A percentile compares a stretch with the other conserved stretches of the same genome.
These are phyloP conservation scores for Ceratosolen fusciceps DNA, from an alignment of 1,140 invertebrate species.

Conservation along the genomic window DNA sequence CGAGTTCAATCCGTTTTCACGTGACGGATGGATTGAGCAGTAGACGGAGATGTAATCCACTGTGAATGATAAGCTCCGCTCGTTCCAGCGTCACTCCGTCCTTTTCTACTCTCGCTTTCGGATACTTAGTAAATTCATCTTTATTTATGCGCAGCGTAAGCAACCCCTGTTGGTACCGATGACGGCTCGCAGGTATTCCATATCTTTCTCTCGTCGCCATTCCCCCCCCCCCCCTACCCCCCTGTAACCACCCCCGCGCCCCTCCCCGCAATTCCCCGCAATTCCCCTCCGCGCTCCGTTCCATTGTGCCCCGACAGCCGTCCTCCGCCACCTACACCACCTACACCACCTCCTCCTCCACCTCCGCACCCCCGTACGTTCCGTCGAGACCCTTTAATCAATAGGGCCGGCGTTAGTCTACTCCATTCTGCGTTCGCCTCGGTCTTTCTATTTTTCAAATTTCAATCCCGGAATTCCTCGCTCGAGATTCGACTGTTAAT, in stretches of 20 bases:
- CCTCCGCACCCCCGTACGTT: constrained; percentile 19
- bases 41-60: constrained; percentile 29
- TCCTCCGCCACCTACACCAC: background rate
- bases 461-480: constrained; percentile 54
- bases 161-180: constrained; percentile 45
- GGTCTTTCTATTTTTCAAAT: constrained; percentile 30
- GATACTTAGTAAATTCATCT: constrained; percentile 24
- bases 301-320: too few species aligned
- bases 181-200: constrained; percentile 54
- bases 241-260: constrained; percentile 16
- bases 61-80: constrained; percentile 30
- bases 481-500: constrained; percentile 36
- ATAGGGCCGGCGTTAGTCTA: constrained; percentile 18
- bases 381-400: constrained; percentile 27
- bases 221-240: background rate
- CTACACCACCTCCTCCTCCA: background rate
- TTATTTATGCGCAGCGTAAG: constrained; percentile 36
- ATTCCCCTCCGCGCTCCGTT: too few species aligned
- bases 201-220: constrained; percentile 42
- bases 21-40: constrained; percentile 1
- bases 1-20: constrained; percentile 9
- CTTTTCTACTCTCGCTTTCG: constrained; percentile 14
- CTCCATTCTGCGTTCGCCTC: constrained; percentile 27
- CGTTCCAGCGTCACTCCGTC: background rate
- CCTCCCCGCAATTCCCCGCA: too few species aligned